Evolutionary conservation across 2,113 vertebrate species (phyloP).

Genomic region (Ciconia maguari): DNA sequence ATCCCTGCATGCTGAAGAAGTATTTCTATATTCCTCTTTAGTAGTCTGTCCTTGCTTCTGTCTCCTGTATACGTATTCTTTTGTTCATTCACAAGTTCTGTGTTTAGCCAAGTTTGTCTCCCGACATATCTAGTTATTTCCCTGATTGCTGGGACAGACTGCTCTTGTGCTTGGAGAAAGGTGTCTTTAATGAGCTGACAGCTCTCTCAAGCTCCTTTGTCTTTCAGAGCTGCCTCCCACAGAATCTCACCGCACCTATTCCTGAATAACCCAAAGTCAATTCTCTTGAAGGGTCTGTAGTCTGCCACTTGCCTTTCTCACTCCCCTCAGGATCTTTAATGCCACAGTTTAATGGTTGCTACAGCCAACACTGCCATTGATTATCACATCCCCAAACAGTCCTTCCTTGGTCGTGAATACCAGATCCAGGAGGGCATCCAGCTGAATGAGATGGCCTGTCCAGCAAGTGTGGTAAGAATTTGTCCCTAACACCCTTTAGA

Average conservation of each 20-base stretch:
- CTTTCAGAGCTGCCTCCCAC: background rate
- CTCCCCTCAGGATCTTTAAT: background rate
- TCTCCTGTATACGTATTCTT: background rate
- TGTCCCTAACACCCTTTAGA: background rate
- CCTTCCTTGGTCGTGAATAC: background rate
- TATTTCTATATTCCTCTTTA: background rate
- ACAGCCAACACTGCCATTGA: background rate
- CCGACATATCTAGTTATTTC: background rate
- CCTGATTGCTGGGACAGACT: background rate
- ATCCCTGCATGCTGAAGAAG: background rate
- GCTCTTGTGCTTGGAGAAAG: background rate
- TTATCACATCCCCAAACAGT: background rate
- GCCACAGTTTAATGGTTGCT: background rate
- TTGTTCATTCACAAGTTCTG: background rate
- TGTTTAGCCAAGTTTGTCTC: background rate
- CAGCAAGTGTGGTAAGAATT: background rate
- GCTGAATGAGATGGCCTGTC: background rate
- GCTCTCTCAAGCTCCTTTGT: background rate
- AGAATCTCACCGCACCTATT: background rate
- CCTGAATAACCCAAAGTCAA: background rate
- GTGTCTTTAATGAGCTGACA: background rate
- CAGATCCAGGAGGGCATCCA: background rate
- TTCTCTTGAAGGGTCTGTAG: background rate
- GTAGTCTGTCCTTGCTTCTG: background rate
- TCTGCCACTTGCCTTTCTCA: background rate